Conservation (phyloP, 1,140 invertebrate genomes). For the Achroia grisella region DNA sequence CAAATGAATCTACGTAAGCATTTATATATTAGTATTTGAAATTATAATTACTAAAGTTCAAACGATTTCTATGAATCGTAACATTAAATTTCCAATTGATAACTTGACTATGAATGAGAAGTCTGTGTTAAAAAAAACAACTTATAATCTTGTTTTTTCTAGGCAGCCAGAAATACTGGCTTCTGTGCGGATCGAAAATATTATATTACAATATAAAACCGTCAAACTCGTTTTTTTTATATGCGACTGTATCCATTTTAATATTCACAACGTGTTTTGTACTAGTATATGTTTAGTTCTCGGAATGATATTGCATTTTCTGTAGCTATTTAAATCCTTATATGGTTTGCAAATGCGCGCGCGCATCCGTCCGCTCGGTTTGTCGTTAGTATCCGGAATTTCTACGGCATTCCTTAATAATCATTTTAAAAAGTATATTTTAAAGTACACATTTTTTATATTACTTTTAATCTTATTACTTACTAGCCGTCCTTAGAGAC, state of each 20-base stretch:
- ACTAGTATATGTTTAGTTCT: slow-evolving; percentile 1
- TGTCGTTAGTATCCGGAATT: not conserved
- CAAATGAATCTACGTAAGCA: no score
- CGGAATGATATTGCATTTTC: slow-evolving; percentile 3
- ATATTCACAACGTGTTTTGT: not conserved
- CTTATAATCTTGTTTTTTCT: not conserved
- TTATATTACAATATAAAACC: no score
- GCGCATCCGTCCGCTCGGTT: not conserved
- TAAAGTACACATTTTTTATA: no score
- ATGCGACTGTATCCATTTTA: not conserved
- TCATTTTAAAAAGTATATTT: no score
- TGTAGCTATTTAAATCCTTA: not conserved
- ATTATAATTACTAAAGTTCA: not conserved
- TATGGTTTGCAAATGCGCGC: slow-evolving; percentile 1
- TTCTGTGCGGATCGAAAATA: no score
- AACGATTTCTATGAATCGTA: not conserved
- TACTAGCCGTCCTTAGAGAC: no score
- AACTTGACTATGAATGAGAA: not conserved
- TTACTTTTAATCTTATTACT: no score
- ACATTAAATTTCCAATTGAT: not conserved
- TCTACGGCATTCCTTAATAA: not conserved
- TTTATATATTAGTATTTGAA: no score
- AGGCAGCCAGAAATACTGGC: no score
- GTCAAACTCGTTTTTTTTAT: not conserved
- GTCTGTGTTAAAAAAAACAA: not conserved